Evolutionary conservation across 2,888 invertebrate species (phyloP), one percentile per base, ranked within the genome.

Genomic region (Neoscelio sp.): DNA sequence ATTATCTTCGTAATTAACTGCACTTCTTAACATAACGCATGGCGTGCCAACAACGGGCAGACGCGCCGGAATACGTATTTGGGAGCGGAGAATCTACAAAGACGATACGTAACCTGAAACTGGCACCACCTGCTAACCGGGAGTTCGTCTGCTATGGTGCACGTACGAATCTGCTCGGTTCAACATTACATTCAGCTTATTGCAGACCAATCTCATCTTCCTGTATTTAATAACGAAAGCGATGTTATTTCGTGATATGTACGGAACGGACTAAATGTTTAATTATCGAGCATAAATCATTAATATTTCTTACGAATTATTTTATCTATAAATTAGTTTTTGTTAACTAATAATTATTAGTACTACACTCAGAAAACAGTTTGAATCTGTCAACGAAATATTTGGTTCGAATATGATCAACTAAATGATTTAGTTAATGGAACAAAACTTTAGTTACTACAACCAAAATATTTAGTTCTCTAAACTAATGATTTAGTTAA

Each of bases 1-100:
- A 89, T 90, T 89, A 89, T 90, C 90, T 90, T 87, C 87, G 87
- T 89, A 90, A 90, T 89, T 90, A 90, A 90, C 89, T 89, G 88
- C 88, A 89, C 88, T 89, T 89, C 90, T 89, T 88, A 88, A 88
- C 87, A 87, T 89, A 88, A 89, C 86, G 88, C 87, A 89, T 89
- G 89, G 89, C 89, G 88, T 88, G 89, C 87, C 86, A 87, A 86
- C 83, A 85, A 84, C 78, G 82, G 81, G 86, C 86, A 86, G 89
- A 87, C 86, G 84, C 68, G 82, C 82, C 81, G 83, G 85, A 86
- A 87, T 85, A 85, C 83, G 85, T 85, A 86, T 86, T 85, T 83
- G 84, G 82, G 71, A 40, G 76, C 35, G 46, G 76, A 67, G 81
- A 87, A 87, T 87, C 85, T 83, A 84, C 85, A 82, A 85, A 86